These are phyloP conservation scores for Lasioglossum villosulum DNA, from an alignment of 2,888 invertebrate genomes.

Conservation along the genomic window DNA sequence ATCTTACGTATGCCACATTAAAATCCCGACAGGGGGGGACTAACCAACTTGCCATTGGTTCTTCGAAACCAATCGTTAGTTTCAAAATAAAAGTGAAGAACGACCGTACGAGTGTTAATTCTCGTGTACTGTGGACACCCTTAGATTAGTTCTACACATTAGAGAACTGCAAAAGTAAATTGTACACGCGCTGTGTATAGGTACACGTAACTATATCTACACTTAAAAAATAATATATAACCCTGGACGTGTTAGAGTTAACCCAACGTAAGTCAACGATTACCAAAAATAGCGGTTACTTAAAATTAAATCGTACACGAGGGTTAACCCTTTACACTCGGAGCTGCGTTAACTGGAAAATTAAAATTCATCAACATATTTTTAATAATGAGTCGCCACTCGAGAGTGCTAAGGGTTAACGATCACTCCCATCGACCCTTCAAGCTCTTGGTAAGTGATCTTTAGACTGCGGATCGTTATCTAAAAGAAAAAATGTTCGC, in stretches of 20 bases:
- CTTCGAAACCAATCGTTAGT: not conserved
- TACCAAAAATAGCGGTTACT: not conserved
- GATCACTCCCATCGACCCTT: not conserved
- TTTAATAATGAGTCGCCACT: too few relatives aligned
- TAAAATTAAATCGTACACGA: not conserved
- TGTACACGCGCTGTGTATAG: not conserved
- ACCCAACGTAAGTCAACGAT: not conserved
- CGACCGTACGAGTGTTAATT: not conserved
- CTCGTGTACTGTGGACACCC: not conserved
- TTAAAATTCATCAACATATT: too few relatives aligned
- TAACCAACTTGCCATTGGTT: not conserved
- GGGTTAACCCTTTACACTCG: not conserved
- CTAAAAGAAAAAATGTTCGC: too few relatives aligned
- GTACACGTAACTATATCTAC: not conserved
- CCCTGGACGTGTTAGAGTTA: not conserved
- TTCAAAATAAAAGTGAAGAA: not conserved
- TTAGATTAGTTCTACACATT: not conserved
- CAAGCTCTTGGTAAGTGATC: not conserved
- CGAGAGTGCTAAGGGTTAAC: not conserved
- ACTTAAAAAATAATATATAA: not conserved
- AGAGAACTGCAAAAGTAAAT: not conserved
- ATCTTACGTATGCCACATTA: not conserved
- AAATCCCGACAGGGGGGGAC: not conserved
- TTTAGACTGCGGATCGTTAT: too few relatives aligned
- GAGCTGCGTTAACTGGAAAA: too few relatives aligned